phyloP scores from a whole-genome alignment of 2,113 vertebrate species.

The Labeo catla region DNA sequence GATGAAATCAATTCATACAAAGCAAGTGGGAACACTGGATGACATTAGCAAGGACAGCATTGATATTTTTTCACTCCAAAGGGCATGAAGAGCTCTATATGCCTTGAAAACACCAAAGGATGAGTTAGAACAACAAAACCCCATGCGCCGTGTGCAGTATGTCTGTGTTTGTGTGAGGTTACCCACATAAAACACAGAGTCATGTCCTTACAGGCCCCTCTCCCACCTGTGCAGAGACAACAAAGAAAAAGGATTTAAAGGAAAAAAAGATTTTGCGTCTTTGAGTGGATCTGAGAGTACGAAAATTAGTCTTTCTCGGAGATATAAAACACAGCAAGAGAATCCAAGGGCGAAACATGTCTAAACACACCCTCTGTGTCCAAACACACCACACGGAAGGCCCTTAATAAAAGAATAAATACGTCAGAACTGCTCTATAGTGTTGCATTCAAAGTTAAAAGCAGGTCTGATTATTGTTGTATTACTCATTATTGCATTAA shows the following conservation, averaged over 20 bases:
- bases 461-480: not conserved
- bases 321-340: slow-evolving; percentile 7
- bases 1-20: slow-evolving; percentile 16
- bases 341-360: slow-evolving; percentile 26
- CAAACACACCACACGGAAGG: not conserved
- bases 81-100: not conserved
- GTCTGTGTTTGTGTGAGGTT: slow-evolving; percentile 17
- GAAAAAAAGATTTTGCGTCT: slow-evolving; percentile 38
- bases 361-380: not conserved
- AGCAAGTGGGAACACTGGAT: not conserved
- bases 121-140: not conserved
- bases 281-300: slow-evolving; percentile 28
- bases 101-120: not conserved
- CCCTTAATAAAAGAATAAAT: not conserved
- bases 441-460: not conserved
- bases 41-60: slow-evolving; percentile 7
- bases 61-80: not conserved
- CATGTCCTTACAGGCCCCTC: slow-evolving; percentile 46
- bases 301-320: slow-evolving; percentile 19
- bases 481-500: not conserved
- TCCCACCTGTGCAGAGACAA: slow-evolving; percentile 49
- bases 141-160: not conserved
- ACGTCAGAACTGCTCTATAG: not conserved
- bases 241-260: slow-evolving; percentile 31
- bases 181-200: slow-evolving; percentile 38